These are phyloP conservation scores for Rafetus swinhoei DNA, from an alignment of 2,113 vertebrate species.

Conservation along the genomic window DNA sequence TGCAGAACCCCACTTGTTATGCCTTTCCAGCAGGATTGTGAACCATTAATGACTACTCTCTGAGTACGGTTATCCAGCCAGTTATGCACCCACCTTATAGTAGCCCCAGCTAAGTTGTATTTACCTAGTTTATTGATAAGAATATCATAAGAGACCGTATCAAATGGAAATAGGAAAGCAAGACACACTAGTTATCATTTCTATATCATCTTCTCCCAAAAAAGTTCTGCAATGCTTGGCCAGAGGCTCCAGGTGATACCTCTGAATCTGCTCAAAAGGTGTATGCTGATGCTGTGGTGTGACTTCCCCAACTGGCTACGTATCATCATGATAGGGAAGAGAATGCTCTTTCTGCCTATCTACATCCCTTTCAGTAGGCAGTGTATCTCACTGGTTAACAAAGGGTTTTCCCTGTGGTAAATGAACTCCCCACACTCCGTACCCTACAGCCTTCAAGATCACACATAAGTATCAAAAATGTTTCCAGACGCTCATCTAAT, in stretches of 20 bases:
- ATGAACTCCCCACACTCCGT: neutral
- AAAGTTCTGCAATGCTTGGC: neutral
- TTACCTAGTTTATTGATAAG: no score
- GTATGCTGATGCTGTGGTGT: no score
- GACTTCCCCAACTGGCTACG: neutral
- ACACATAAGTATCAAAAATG: neutral
- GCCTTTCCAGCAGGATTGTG: no score
- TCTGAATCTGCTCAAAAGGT: no score
- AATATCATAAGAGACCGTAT: no score
- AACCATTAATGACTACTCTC: no score
- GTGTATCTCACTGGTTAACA: neutral
- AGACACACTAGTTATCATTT: neutral
- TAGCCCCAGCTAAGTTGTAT: no score
- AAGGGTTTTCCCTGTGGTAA: neutral
- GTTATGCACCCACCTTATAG: no score
- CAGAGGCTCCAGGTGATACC: neutral
- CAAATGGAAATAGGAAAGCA: neutral
- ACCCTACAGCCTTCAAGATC: neutral
- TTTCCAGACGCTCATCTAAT: neutral
- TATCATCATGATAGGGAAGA: neutral
- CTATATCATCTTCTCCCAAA: neutral
- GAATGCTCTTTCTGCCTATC: neutral
- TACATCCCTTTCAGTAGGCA: neutral
- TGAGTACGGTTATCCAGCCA: no score
- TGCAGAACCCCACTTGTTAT: no score